Percentiles rank a stretch among this genome's conserved stretches.
These are phyloP conservation scores for Lasaia peninsularis DNA, from an alignment of 1,140 invertebrate genomes.

Conservation along the genomic window DNA sequence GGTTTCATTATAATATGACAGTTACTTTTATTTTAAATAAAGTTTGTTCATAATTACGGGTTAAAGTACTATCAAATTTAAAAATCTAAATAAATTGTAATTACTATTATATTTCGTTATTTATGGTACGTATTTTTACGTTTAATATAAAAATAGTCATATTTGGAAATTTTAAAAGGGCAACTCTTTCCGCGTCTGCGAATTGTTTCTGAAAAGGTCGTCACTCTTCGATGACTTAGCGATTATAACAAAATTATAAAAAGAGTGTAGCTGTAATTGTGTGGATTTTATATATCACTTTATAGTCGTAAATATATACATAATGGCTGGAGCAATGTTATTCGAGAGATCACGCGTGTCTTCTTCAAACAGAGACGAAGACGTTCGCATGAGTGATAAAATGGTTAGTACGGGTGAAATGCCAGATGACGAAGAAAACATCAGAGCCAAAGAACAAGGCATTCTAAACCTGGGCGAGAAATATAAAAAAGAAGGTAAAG, in stretches of 20 bases:
- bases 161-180: conserved; percentile 28
- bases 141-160: no score
- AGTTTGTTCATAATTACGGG: no score
- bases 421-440: conserved; percentile 89
- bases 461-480: conserved; percentile 93
- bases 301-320: conserved; percentile 72
- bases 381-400: conserved; percentile 83
- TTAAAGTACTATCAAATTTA: no score
- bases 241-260: conserved; percentile 72
- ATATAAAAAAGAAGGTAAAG: conserved; percentile 94
- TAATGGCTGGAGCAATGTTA: conserved; percentile 92
- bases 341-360: conserved; percentile 88
- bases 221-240: conserved; percentile 66
- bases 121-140: no score
- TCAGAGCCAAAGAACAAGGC: conserved; percentile 92
- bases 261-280: conserved; percentile 63
- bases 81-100: no score
- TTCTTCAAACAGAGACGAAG: conserved; percentile 83
- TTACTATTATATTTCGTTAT: no score
- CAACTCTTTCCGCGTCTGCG: conserved; percentile 67
- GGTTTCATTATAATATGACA: no score
- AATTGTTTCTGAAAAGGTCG: conserved; percentile 71
- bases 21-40: no score
- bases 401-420: conserved; percentile 84
- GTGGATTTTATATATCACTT: conserved; percentile 55